These are phyloP conservation scores for Drosophila subobscura DNA, from an alignment of 1,140 invertebrate species.

Conservation along the genomic window DNA sequence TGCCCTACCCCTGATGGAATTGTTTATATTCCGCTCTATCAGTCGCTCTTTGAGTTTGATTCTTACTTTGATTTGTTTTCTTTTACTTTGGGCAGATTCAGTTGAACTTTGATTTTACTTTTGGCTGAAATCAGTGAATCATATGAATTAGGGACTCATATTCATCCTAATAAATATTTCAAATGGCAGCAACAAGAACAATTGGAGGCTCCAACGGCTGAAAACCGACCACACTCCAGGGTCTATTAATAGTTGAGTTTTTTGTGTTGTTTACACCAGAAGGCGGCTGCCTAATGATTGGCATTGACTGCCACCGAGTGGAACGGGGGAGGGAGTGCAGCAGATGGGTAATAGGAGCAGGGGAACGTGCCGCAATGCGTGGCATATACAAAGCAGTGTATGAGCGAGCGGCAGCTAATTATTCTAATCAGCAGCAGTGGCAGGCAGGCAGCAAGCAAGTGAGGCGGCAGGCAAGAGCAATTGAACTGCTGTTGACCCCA, in stretches of 20 bases:
- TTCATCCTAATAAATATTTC: slow-evolving; percentile 36
- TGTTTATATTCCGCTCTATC: not conserved
- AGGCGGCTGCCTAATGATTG: slow-evolving; percentile 3
- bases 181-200: slow-evolving; percentile 29
- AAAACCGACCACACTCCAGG: slow-evolving; percentile 16
- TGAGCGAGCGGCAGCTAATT: slow-evolving; percentile 58
- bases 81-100: not conserved
- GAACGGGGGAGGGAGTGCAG: slow-evolving; percentile 7
- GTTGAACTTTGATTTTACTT: too few species aligned
- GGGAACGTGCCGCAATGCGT: slow-evolving; percentile 59
- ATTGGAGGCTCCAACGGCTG: slow-evolving; percentile 38
- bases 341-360: slow-evolving; percentile 15
- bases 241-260: slow-evolving; percentile 64
- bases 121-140: not conserved
- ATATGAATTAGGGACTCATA: slow-evolving; percentile 6
- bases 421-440: slow-evolving; percentile 55
- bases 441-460: slow-evolving; percentile 8
- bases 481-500: slow-evolving; percentile 74
- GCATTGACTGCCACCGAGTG: slow-evolving; percentile 43
- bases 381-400: slow-evolving; percentile 45
- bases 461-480: slow-evolving; percentile 43
- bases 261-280: slow-evolving; percentile 35
- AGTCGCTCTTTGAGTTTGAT: slow-evolving; percentile 8
- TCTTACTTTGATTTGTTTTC: not conserved
- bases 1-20: slow-evolving; percentile 24